These are phyloP conservation scores for Rhizoglyphus robini DNA, from an alignment of 1,140 invertebrate species.

Conservation along the genomic window DNA sequence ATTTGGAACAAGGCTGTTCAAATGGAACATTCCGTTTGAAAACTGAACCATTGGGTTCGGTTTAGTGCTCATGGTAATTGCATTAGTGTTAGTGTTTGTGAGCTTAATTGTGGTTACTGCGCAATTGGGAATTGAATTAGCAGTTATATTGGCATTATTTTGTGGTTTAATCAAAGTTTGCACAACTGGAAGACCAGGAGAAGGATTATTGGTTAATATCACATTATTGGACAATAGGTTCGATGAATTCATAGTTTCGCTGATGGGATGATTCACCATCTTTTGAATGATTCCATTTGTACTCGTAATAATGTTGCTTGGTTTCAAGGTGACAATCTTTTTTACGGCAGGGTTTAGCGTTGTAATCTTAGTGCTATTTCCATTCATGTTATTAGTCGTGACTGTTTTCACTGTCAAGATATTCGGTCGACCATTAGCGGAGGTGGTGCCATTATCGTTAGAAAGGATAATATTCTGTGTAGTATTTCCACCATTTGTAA, in stretches of 20 bases:
- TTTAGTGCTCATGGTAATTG: not conserved
- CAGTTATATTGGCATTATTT: too few relatives aligned
- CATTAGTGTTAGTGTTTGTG: not conserved
- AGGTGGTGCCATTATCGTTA: not conserved
- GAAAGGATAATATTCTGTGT: not conserved
- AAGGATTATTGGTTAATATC: not conserved
- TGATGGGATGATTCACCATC: not conserved
- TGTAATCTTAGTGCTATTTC: not conserved
- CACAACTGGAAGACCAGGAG: not conserved
- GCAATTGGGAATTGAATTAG: not conserved
- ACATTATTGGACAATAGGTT: not conserved
- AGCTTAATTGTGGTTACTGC: not conserved
- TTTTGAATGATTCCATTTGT: not conserved
- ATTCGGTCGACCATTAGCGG: too few relatives aligned
- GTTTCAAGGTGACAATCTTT: not conserved
- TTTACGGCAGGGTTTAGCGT: not conserved
- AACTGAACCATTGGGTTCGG: not conserved
- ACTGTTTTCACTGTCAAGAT: too few relatives aligned
- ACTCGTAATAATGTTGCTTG: not conserved
- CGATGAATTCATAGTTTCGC: not conserved
- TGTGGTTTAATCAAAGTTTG: not conserved
- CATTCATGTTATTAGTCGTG: not conserved
- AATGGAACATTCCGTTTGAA: not conserved
- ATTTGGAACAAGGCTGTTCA: not conserved
- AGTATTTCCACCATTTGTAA: not conserved